These are phyloP conservation scores for Fulmarus glacialis DNA, from an alignment of 2,113 vertebrate genomes.

Conservation along the genomic window DNA sequence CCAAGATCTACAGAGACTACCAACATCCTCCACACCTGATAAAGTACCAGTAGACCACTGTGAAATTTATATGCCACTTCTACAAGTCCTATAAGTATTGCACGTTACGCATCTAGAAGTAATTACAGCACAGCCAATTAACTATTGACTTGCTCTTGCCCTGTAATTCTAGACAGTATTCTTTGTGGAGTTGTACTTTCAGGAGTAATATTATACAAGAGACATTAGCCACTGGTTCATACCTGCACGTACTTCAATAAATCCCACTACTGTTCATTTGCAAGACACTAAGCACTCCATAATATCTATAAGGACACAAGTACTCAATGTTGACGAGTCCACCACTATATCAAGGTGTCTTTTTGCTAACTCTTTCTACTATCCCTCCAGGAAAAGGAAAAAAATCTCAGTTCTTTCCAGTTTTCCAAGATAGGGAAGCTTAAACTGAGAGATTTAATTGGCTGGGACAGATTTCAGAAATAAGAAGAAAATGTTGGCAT, in stretches of 20 bases:
- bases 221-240: background rate
- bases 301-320: background rate
- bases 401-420: background rate
- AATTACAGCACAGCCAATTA: constrained; percentile 66
- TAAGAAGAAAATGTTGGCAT: background rate
- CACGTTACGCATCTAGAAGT: constrained; percentile 51
- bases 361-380: background rate
- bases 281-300: background rate
- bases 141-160: constrained; percentile 63
- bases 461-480: background rate
- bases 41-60: constrained; percentile 10
- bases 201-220: constrained; percentile 28
- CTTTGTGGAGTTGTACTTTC: constrained; percentile 55
- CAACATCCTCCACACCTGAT: constrained; percentile 35
- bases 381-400: too few species aligned
- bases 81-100: constrained; percentile 47
- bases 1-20: constrained; percentile 12
- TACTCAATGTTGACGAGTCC: too few species aligned
- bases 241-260: constrained; percentile 14
- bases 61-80: constrained; percentile 17
- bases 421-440: background rate
- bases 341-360: background rate
- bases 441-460: background rate
- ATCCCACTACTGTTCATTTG: background rate
- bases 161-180: constrained; percentile 51